Base-by-base conservation (phyloP, 2,888 invertebrate genomes). In the Hypselothyrea guttata region DNA sequence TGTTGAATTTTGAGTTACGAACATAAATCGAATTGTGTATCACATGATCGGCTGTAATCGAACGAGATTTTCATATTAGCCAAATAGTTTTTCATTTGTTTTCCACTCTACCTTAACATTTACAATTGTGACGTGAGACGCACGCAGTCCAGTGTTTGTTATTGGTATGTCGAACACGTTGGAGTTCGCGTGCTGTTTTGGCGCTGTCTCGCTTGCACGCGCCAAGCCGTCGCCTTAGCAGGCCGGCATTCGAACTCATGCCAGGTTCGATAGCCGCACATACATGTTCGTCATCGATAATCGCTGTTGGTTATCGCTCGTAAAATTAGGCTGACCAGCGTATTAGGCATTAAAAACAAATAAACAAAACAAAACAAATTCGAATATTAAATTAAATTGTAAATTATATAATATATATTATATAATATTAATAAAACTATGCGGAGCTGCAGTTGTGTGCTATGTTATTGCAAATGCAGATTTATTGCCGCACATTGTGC, bases 1-100 rank as follows among this genome's bases (percentile, higher is more conserved):
- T 33, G 57, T 54, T n/a, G n/a, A 70, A 70, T 66, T 71, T 67
- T 33, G 38, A 66, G 45, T 46, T 41, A 47, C 28, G 40, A 59
- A 60, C 44, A 33, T 51, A 57, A 38, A 41, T 54, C 44, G 27
- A 31, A 53, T 30, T 16, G 15, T 54, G 30, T 54, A 33, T 69
- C 30, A 45, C 47, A 55, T 48, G 57, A 51, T 51, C 51, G 48
- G 58, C 54, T 53, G 15, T 40, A 41, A 16, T 28, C 12, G 28
- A 49, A 34, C 22, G 35, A 27, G 42, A 31, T 31, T 45, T 33
- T 34, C 53, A 34, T 46, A 51, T 55, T 47, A 8, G 28, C 18
- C 47, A 46, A 44, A 48, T 30, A 35, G 45, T 44, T 53, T 44
- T 30, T 15, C 9, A 22, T 27, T 37, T 47, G 28, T 27, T 13